phyloP scores from a whole-genome alignment of 2,888 invertebrate genomes.

The Amaurobius ferox region DNA sequence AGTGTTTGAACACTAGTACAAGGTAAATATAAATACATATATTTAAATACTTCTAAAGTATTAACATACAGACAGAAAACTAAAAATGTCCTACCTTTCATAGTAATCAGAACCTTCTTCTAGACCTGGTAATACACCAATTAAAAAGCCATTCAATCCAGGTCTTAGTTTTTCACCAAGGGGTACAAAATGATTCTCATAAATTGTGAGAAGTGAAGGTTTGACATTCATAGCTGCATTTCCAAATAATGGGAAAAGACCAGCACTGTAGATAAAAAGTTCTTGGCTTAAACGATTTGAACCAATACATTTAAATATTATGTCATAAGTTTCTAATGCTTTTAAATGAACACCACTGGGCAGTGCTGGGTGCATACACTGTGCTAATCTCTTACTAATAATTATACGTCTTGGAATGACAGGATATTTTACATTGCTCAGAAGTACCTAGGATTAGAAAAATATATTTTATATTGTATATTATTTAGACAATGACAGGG shows the following conservation, averaged over 20 bases:
- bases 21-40: too few species aligned
- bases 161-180: conserved; percentile 86
- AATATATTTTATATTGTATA: too few species aligned
- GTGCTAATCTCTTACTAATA: conserved; percentile 92
- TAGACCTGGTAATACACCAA: conserved; percentile 90
- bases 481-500: too few species aligned
- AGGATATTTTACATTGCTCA: conserved; percentile 87
- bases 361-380: conserved; percentile 94
- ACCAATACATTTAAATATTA: conserved; percentile 92
- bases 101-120: conserved; percentile 91
- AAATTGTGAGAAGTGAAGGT: conserved; percentile 87
- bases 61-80: too few species aligned
- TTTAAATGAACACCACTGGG: conserved; percentile 94
- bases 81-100: conserved; percentile 81
- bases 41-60: too few species aligned
- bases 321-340: conserved; percentile 92
- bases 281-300: conserved; percentile 87
- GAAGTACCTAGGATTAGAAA: conserved; percentile 85
- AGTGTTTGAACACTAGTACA: too few species aligned
- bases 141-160: conserved; percentile 90
- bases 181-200: conserved; percentile 92
- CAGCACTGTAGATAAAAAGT: conserved; percentile 89
- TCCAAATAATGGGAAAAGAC: conserved; percentile 91
- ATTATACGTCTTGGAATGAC: conserved; percentile 91
- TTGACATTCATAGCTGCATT: conserved; percentile 94